Conservation (phyloP, 2,888 invertebrate species). For the Lasioglossum marginatum region DNA sequence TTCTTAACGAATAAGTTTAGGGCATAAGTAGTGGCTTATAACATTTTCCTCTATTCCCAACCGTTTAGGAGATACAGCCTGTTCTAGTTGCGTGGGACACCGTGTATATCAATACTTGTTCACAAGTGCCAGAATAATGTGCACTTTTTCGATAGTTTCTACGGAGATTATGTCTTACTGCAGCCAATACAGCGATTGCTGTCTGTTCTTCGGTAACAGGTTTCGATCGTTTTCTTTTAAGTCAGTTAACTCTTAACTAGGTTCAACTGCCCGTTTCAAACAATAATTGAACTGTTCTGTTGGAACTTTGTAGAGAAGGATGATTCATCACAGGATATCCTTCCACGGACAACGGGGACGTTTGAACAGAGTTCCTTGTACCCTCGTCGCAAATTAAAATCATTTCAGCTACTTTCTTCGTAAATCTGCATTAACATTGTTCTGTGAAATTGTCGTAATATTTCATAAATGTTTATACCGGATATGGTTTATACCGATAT, state of each 20-base stretch:
- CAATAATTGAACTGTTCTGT: conserved; percentile 11
- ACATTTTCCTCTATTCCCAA: too few species aligned
- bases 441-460: not conserved
- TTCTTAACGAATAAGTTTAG: too few species aligned
- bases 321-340: not conserved
- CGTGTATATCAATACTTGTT: not conserved
- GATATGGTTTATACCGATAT: too few species aligned
- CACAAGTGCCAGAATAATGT: not conserved
- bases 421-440: not conserved
- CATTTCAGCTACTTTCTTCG: not conserved
- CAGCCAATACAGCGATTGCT: not conserved
- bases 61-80: too few species aligned
- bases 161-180: not conserved
- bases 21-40: too few species aligned
- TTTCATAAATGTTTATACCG: not conserved
- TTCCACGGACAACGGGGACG: not conserved
- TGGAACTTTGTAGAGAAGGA: not conserved
- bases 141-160: not conserved
- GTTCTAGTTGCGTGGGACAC: too few species aligned
- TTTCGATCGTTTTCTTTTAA: not conserved
- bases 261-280: not conserved
- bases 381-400: not conserved
- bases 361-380: not conserved
- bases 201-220: not conserved
- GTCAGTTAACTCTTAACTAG: conserved; percentile 6